Evolutionary conservation across 1,140 invertebrate genomes (phyloP).

Genomic region (Achroia grisella): DNA sequence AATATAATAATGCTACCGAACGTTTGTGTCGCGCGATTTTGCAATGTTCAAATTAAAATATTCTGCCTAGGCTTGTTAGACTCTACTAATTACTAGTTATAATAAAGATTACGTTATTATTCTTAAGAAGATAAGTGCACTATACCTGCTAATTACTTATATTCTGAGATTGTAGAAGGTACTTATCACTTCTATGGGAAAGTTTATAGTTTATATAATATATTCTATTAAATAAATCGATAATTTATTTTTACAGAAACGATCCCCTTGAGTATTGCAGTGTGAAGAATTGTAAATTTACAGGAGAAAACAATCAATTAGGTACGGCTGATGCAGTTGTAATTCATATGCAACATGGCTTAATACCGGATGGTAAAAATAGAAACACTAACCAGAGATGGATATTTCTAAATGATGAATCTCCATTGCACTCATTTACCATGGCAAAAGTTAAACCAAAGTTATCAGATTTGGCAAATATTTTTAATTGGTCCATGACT

Average conservation of each 20-base stretch:
- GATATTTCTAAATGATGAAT: slow-evolving; percentile 53
- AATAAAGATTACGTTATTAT: too few species aligned
- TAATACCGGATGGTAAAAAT: slow-evolving; percentile 21
- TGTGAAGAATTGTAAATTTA: slow-evolving; percentile 49
- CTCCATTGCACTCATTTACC: slow-evolving; percentile 35
- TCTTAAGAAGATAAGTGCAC: too few species aligned
- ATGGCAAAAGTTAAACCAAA: slow-evolving; percentile 18
- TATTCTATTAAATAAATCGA: too few species aligned
- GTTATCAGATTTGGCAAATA: slow-evolving; percentile 62
- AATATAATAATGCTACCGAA: too few species aligned
- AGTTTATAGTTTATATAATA: too few species aligned
- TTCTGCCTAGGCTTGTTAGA: too few species aligned
- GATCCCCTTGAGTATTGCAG: slow-evolving; percentile 37
- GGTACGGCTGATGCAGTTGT: slow-evolving; percentile 42
- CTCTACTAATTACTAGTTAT: too few species aligned
- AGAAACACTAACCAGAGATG: slow-evolving; percentile 37
- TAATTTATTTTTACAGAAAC: slow-evolving; percentile 22
- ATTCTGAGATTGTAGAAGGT: too few species aligned
- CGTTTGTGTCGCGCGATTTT: too few species aligned
- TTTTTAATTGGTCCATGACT: slow-evolving; percentile 87
- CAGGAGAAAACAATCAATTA: slow-evolving; percentile 27
- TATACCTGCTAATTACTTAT: too few species aligned
- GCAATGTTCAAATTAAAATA: too few species aligned
- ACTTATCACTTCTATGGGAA: too few species aligned
- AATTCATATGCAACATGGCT: slow-evolving; percentile 39